Conservation (phyloP, 64 coral and sea anemone genomes). For the Cladopsammia gracilis region DNA sequence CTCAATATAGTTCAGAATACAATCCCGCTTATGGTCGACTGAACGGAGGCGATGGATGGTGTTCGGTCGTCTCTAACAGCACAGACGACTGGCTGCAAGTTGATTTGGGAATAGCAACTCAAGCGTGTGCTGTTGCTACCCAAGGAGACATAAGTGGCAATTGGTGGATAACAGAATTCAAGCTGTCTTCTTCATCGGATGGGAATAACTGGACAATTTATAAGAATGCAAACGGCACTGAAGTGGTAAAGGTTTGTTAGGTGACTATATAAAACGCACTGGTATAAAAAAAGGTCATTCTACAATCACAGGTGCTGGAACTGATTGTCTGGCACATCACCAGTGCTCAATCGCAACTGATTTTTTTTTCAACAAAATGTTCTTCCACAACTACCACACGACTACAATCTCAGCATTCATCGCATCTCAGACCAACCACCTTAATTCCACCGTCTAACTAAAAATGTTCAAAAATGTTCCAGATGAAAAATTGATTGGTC, state of each 20-base stretch:
- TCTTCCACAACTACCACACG: no score
- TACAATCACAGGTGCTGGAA: no score
- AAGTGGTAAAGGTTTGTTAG: neutral
- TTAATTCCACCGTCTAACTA: no score
- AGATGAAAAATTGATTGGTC: no score
- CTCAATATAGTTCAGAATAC: neutral
- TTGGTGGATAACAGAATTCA: neutral
- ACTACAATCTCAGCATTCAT: no score
- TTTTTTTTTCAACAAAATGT: no score
- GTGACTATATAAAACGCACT: no score
- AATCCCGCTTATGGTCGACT: conserved; percentile 9
- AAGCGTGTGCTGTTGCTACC: neutral
- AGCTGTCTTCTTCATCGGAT: neutral
- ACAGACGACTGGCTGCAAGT: neutral
- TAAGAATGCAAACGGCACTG: neutral
- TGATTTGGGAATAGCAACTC: neutral
- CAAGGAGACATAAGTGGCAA: neutral
- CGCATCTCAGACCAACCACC: no score
- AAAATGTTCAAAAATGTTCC: no score
- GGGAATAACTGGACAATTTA: neutral
- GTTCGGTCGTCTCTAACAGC: neutral
- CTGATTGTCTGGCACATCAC: no score
- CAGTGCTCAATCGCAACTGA: no score
- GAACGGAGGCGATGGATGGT: conserved; percentile 9
- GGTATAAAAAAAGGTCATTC: no score